phyloP scores from a whole-genome alignment of 2,888 invertebrate genomes.

The Calameuta filiformis region DNA sequence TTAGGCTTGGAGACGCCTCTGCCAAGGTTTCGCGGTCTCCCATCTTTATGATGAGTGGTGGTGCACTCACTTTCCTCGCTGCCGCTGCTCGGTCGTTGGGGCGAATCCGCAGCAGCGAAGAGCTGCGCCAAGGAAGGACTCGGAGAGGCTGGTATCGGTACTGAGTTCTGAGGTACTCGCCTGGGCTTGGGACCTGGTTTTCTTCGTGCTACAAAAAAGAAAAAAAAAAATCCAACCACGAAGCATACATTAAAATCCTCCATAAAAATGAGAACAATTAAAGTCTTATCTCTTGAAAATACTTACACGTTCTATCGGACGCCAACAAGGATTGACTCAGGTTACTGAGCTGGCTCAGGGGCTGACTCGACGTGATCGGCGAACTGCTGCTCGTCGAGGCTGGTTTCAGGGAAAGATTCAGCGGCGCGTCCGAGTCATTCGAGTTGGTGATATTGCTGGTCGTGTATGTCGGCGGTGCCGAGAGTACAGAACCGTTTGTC shows the following conservation, averaged over 20 bases:
- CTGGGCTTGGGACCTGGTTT: constrained; percentile 80
- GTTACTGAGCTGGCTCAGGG: constrained; percentile 64
- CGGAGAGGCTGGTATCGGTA: constrained; percentile 68
- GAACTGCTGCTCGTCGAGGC: constrained; percentile 59
- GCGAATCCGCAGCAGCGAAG: constrained; percentile 71
- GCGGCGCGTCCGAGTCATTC: constrained; percentile 79
- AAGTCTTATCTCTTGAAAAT: not conserved
- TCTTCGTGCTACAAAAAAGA: constrained; percentile 73
- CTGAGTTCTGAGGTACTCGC: constrained; percentile 69
- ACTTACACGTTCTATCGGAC: constrained; percentile 70
- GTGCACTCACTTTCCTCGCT: constrained; percentile 74
- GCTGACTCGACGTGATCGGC: constrained; percentile 57
- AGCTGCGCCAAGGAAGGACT: constrained; percentile 70
- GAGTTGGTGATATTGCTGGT: constrained; percentile 64
- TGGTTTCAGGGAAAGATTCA: constrained; percentile 86
- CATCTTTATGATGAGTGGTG: constrained; percentile 73
- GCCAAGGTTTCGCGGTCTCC: constrained; percentile 85
- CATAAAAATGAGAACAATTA: not conserved
- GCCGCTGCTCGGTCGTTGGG: constrained; percentile 72
- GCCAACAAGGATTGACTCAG: constrained; percentile 62
- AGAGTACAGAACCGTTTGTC: constrained; percentile 62
- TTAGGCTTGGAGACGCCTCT: constrained; percentile 91
- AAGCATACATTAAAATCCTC: not conserved
- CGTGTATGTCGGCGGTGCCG: constrained; percentile 69
- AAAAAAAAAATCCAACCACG: too few relatives aligned